Evolutionary conservation across 2,888 invertebrate genomes (phyloP).

Genomic region (Pollenia griseotomentosa): DNA sequence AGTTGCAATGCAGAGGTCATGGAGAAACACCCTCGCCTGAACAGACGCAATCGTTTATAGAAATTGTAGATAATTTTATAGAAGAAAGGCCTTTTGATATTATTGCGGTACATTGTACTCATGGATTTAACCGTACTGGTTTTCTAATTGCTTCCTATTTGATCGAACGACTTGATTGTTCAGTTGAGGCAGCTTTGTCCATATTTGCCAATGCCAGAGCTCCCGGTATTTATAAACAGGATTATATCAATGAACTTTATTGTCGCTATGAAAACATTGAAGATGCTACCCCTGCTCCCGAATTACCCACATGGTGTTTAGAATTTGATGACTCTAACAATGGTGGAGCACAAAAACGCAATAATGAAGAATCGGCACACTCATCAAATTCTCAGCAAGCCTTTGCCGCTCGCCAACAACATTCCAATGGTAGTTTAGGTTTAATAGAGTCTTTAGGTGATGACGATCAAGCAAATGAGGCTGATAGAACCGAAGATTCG

Average conservation of each 20-base stretch:
- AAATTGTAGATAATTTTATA: conserved; percentile 91
- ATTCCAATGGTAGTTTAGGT: conserved; percentile 68
- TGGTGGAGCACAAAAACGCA: conserved; percentile 75
- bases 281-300: conserved; percentile 89
- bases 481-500: conserved; percentile 67
- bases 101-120: conserved; percentile 94
- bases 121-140: conserved; percentile 99
- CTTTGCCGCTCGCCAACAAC: conserved; percentile 68
- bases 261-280: conserved; percentile 91
- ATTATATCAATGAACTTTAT: conserved; percentile 95
- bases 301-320: conserved; percentile 94
- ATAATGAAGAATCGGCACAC: conserved; percentile 75
- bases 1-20: conserved; percentile 95
- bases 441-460: conserved; percentile 73
- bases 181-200: conserved; percentile 92
- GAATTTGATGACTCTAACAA: conserved; percentile 84
- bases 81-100: conserved; percentile 90
- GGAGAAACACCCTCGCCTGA: conserved; percentile 95
- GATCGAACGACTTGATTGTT: conserved; percentile 92
- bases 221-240: conserved; percentile 98
- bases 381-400: conserved; percentile 76
- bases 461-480: conserved; percentile 68
- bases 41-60: conserved; percentile 93
- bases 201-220: conserved; percentile 90
- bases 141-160: conserved; percentile 97